These are phyloP conservation scores for Macrotus californicus DNA, from an alignment of 2,113 vertebrate species.

Conservation along the genomic window DNA sequence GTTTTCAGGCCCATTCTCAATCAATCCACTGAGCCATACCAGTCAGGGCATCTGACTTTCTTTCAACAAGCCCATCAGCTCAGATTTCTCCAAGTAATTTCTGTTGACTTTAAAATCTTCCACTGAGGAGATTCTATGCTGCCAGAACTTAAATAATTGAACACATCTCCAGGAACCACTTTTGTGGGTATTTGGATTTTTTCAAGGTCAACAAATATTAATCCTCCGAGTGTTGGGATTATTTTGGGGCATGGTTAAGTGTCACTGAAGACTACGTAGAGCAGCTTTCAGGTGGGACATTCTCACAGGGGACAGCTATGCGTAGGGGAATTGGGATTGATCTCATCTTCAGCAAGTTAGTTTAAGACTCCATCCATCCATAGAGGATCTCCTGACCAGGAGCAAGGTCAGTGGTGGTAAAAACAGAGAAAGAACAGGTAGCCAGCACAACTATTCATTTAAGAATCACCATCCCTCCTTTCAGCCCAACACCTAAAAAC, in stretches of 20 bases:
- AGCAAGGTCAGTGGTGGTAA: background rate
- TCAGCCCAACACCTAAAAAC: background rate
- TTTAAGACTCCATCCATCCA: background rate
- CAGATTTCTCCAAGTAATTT: background rate
- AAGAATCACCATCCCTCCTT: background rate
- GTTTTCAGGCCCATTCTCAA: too few relatives aligned
- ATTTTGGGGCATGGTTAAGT: background rate
- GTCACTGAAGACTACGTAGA: background rate
- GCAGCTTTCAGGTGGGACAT: background rate
- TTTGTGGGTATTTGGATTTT: background rate
- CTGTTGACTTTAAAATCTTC: background rate
- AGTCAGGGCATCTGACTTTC: background rate
- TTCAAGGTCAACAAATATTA: background rate
- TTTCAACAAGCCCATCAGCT: background rate
- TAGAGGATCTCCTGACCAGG: background rate
- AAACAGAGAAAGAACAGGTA: background rate
- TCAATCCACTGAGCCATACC: too few relatives aligned
- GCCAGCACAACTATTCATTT: background rate
- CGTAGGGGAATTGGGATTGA: background rate
- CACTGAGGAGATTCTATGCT: background rate
- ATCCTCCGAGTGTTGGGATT: background rate
- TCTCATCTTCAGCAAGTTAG: background rate
- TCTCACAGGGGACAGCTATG: background rate
- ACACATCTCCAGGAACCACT: background rate
- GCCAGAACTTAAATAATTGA: background rate